Conservation (phyloP, 2,797 vertebrate genomes). For the Phrynocephalus forsythii region DNA sequence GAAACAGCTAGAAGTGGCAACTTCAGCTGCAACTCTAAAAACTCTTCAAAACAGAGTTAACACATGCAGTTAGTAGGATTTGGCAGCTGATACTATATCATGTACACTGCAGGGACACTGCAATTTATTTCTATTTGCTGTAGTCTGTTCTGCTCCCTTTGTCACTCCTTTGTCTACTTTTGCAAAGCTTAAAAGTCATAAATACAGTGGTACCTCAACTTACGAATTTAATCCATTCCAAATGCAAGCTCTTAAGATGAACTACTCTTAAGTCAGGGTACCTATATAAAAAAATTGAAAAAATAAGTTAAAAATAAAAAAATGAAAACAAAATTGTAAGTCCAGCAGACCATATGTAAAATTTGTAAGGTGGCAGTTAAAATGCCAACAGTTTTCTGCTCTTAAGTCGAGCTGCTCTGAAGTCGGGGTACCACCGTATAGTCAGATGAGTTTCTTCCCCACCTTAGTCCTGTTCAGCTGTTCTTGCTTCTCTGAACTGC, state of each 20-base stretch:
- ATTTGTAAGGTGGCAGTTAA: too few species aligned
- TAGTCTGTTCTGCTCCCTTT: neutral
- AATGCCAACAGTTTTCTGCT: too few species aligned
- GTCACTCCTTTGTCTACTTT: neutral
- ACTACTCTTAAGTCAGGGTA: too few species aligned
- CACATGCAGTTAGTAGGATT: neutral
- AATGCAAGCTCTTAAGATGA: too few species aligned
- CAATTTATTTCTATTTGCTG: neutral
- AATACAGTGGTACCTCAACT: neutral
- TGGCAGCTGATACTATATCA: neutral
- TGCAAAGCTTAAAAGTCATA: neutral
- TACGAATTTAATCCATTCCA: too few species aligned
- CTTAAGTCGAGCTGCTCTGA: too few species aligned
- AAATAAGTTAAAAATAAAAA: too few species aligned
- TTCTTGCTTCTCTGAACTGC: neutral
- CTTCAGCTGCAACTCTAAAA: neutral
- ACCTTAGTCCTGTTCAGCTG: neutral
- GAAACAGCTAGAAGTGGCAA: neutral
- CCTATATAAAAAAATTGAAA: too few species aligned
- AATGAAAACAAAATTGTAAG: too few species aligned
- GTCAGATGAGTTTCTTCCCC: neutral
- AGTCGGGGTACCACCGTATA: too few species aligned
- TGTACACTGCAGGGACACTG: too few species aligned
- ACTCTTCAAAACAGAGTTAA: neutral
- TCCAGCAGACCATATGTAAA: too few species aligned